A percentile compares a stretch with the other conserved stretches of the same genome.
phyloP scores from a whole-genome alignment of 2,113 vertebrate genomes.

The Alouatta palliata region DNA sequence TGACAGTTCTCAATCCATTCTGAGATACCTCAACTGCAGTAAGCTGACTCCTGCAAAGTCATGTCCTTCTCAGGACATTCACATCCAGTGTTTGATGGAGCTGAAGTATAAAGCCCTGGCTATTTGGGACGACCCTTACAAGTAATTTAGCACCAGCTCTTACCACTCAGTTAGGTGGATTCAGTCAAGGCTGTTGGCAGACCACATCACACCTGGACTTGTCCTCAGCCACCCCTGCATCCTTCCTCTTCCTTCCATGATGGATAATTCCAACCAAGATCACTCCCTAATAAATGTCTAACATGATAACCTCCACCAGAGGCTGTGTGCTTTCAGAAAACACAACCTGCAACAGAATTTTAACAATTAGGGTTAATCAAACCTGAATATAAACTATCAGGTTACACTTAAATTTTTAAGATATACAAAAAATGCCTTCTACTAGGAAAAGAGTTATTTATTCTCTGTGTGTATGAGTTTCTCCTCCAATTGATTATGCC shows the following conservation, averaged over 20 bases:
- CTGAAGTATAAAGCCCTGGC: background rate
- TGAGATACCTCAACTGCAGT: background rate
- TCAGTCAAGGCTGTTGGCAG: background rate
- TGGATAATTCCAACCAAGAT: background rate
- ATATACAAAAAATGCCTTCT: slow-evolving; percentile 34
- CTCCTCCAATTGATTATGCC: slow-evolving; percentile 40
- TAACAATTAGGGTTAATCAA: background rate
- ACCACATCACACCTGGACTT: background rate
- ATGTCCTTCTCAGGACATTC: background rate
- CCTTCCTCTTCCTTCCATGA: background rate
- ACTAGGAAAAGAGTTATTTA: slow-evolving; percentile 28
- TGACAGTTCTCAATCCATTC: background rate
- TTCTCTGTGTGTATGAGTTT: background rate
- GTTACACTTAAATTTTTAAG: background rate
- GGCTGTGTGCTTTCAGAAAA: background rate
- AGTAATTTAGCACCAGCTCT: background rate
- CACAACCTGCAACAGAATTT: background rate
- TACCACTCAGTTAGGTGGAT: background rate
- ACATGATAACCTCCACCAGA: background rate
- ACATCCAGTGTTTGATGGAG: background rate
- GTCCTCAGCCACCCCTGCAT: background rate
- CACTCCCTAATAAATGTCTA: background rate
- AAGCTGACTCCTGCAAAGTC: background rate
- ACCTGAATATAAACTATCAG: background rate
- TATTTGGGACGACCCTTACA: background rate